phyloP scores from a whole-genome alignment of 2,888 invertebrate species.

The Schrankia costaestrigalis region DNA sequence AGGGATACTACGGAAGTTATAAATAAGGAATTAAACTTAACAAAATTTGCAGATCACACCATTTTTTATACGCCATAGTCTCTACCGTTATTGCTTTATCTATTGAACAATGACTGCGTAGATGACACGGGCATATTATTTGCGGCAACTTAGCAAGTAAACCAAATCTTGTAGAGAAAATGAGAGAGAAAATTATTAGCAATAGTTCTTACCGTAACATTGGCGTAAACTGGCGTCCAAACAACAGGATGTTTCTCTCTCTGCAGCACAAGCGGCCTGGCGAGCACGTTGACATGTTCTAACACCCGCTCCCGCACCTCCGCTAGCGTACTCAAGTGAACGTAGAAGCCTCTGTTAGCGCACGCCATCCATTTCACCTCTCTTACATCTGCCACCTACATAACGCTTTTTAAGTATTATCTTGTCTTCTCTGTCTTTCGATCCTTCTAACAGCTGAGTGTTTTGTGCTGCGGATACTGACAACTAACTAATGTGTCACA shows the following conservation, averaged over 20 bases:
- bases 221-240: conserved; percentile 98
- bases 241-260: conserved; percentile 92
- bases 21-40: too few species aligned
- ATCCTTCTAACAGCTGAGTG: conserved; percentile 12
- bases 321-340: conserved; percentile 96
- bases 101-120: too few species aligned
- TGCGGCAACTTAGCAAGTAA: too few species aligned
- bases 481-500: conserved; percentile 29
- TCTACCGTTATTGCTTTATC: too few species aligned
- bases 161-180: too few species aligned
- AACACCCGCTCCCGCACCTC: conserved; percentile 98
- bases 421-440: conserved; percentile 4
- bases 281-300: conserved; percentile 98
- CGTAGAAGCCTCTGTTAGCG: conserved; percentile 97
- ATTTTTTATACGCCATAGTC: too few species aligned
- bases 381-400: conserved; percentile 89
- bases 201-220: conserved; percentile 91
- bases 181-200: too few species aligned
- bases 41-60: too few species aligned
- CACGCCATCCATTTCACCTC: conserved; percentile 99
- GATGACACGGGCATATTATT: too few species aligned
- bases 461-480: conserved; percentile 22
- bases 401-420: conserved; percentile 33
- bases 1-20: too few species aligned
- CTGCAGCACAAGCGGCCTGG: conserved; percentile 94